Percentiles rank a stretch among this genome's conserved stretches.
Conservation (phyloP, 23 tunicate species). For the Halocynthia roretzi region DNA sequence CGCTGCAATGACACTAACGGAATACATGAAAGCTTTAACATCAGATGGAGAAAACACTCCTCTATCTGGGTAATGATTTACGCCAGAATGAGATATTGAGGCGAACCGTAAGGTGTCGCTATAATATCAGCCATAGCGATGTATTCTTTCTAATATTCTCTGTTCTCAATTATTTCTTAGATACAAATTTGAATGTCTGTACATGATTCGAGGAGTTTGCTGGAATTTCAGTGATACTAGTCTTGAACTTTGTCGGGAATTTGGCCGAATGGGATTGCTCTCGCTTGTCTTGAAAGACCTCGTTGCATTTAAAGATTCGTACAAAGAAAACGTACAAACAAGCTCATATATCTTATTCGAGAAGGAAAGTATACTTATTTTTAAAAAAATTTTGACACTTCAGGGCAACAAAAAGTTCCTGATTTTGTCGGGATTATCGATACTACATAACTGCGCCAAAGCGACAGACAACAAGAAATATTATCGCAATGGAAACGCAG, state of each 20-base stretch:
- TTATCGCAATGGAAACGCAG: conserved; percentile 19
- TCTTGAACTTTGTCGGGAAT: conserved; percentile 16
- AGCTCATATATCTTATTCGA: not conserved
- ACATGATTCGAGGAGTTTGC: conserved; percentile 21
- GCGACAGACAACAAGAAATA: conserved; percentile 36
- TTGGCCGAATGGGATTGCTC: conserved; percentile 38
- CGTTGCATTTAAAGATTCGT: conserved; percentile 15
- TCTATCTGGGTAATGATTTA: conserved; percentile 22
- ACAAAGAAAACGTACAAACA: conserved; percentile 2
- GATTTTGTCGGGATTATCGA: conserved; percentile 33
- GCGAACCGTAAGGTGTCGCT: not conserved
- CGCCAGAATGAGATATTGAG: not conserved
- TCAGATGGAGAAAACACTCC: conserved; percentile 33
- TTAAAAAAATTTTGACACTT: not conserved
- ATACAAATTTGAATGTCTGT: conserved; percentile 29
- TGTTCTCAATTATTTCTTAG: conserved; percentile 7
- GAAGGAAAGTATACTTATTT: not conserved
- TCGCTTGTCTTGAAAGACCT: conserved; percentile 27
- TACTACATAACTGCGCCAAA: conserved; percentile 52
- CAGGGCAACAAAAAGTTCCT: not conserved
- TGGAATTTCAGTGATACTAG: conserved; percentile 70
- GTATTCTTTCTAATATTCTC: not conserved
- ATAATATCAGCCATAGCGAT: too few relatives aligned
- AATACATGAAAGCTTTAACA: conserved; percentile 43
- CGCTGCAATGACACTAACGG: conserved; percentile 14